phyloP scores from a whole-genome alignment of 2,888 invertebrate genomes.

The Oxycera nigricornis region DNA sequence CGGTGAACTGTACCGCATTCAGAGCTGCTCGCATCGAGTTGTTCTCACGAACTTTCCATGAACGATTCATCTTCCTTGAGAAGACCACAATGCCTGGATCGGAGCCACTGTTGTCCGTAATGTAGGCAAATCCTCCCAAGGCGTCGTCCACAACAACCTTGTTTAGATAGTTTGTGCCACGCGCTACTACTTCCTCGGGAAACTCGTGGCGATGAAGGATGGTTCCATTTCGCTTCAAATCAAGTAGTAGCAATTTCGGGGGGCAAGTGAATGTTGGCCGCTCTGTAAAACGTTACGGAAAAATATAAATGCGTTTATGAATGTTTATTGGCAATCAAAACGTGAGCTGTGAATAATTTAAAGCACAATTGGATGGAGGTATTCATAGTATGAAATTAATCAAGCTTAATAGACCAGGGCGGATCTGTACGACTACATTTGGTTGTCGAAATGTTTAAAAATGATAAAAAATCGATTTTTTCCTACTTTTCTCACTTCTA shows the following conservation, averaged over 20 bases:
- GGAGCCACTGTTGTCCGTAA: constrained; percentile 72
- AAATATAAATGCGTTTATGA: too few species aligned
- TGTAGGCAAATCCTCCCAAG: constrained; percentile 72
- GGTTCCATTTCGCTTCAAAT: constrained; percentile 68
- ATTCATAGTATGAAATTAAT: too few species aligned
- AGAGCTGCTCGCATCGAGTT: constrained; percentile 70
- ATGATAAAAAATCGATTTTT: too few species aligned
- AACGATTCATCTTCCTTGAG: constrained; percentile 68
- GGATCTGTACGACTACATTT: too few species aligned
- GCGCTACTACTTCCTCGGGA: constrained; percentile 67
- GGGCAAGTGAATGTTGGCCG: constrained; percentile 67
- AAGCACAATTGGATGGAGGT: too few species aligned
- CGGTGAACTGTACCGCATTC: constrained; percentile 68
- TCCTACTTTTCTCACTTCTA: too few species aligned
- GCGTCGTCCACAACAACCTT: constrained; percentile 77
- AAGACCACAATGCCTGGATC: constrained; percentile 79
- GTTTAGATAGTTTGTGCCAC: constrained; percentile 69
- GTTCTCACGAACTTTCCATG: constrained; percentile 74
- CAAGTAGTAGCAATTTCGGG: constrained; percentile 73
- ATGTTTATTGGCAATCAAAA: too few species aligned
- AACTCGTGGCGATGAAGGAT: constrained; percentile 69
- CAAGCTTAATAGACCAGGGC: too few species aligned
- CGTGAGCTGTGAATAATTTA: too few species aligned
- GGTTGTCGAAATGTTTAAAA: too few species aligned
- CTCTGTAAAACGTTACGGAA: too few species aligned